These are phyloP conservation scores for Marmota flaviventris DNA, from an alignment of 2,113 vertebrate genomes.

Conservation along the genomic window DNA sequence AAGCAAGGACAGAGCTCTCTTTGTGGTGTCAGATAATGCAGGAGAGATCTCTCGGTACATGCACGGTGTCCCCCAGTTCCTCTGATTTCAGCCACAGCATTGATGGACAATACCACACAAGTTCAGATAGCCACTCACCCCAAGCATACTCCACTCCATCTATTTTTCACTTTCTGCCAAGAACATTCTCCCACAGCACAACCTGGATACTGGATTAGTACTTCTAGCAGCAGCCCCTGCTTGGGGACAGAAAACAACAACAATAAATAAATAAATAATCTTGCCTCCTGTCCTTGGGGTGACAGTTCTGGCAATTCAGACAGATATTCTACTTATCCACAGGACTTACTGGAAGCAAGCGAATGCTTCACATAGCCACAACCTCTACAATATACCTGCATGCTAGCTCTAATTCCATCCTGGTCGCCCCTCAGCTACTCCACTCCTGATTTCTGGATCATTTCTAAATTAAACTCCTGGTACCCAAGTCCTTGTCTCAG, in stretches of 20 bases:
- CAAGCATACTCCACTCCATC: background rate
- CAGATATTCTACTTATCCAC: background rate
- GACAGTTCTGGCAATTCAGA: background rate
- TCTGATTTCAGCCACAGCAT: background rate
- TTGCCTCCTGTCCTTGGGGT: background rate
- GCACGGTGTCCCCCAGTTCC: rapidly evolving
- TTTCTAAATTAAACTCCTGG: background rate
- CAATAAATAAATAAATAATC: background rate
- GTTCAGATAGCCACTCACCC: background rate
- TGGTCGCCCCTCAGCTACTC: rapidly evolving
- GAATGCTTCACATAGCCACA: background rate
- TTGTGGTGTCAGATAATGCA: background rate
- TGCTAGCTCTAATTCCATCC: background rate
- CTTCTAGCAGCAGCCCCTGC: background rate
- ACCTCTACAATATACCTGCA: background rate
- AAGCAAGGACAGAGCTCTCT: background rate
- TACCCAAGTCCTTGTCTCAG: background rate
- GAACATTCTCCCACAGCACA: background rate
- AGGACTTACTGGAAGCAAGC: background rate
- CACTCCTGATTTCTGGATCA: background rate
- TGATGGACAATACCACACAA: background rate
- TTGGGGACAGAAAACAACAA: background rate
- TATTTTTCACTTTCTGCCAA: background rate
- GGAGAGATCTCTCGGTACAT: background rate
- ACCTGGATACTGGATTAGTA: background rate